These are phyloP conservation scores for Drosophila demipolita DNA, from an alignment of 2,888 invertebrate species.

Conservation along the genomic window DNA sequence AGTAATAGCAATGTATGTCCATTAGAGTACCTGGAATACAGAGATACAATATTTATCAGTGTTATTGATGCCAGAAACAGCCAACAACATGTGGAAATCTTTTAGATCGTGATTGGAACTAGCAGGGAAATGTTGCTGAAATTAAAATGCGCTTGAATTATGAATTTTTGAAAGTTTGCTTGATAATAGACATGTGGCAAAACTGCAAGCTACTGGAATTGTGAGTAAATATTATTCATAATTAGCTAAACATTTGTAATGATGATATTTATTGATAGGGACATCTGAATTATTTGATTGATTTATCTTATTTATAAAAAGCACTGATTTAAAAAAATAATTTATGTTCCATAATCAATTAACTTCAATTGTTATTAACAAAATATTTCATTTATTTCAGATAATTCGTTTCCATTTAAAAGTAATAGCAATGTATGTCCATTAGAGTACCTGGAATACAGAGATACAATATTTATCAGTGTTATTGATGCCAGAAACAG, in stretches of 20 bases:
- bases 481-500: background rate
- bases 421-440: background rate
- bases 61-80: background rate
- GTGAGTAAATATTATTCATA: background rate
- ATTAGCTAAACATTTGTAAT: constrained; percentile 3
- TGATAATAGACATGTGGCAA: background rate
- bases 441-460: background rate
- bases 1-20: background rate
- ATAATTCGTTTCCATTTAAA: background rate
- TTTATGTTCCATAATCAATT: background rate
- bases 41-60: background rate
- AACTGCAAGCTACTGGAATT: background rate
- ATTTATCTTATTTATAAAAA: constrained; percentile 44
- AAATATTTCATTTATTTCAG: background rate
- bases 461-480: background rate
- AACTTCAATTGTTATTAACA: background rate
- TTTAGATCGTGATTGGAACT: background rate
- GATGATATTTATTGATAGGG: constrained; percentile 61
- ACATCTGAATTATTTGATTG: constrained; percentile 59
- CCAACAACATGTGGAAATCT: constrained; percentile 31
- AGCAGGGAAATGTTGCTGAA: background rate
- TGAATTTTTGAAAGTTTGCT: constrained; percentile 2
- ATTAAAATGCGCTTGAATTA: background rate
- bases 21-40: background rate
- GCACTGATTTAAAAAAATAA: constrained; percentile 21